phyloP scores from a whole-genome alignment of 2,113 vertebrate species.

The Rutilus rutilus region DNA sequence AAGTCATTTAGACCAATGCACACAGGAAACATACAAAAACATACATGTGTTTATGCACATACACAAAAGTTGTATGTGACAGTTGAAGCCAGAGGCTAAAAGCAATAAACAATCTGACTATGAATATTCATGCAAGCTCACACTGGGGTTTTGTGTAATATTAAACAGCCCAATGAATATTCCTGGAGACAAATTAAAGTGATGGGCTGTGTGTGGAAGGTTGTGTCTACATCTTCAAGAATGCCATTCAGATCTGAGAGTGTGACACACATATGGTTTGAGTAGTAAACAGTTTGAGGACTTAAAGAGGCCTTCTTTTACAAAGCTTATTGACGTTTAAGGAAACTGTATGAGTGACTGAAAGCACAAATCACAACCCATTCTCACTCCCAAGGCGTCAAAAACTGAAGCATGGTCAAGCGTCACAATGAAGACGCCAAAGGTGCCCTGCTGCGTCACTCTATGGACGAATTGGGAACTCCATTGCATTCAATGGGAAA shows the following conservation, averaged over 20 bases:
- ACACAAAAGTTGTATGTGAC: constrained; percentile 16
- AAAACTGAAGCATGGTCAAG: no score
- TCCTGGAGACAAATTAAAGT: constrained; percentile 31
- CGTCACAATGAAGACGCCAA: no score
- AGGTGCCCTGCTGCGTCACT: no score
- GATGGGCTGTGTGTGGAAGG: not conserved
- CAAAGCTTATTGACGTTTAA: not conserved
- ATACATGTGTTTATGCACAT: not conserved
- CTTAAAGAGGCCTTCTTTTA: not conserved
- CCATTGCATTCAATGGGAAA: no score
- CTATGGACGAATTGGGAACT: no score
- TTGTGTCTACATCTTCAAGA: not conserved
- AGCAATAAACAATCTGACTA: constrained; percentile 28
- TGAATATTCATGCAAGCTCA: constrained; percentile 50
- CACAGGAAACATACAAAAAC: constrained; percentile 1
- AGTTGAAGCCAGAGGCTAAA: constrained; percentile 34
- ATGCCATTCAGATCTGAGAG: not conserved
- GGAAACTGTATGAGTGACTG: not conserved
- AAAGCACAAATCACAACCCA: not conserved
- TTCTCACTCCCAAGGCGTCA: no score
- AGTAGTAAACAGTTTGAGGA: not conserved
- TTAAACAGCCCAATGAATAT: constrained; percentile 45
- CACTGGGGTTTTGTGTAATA: constrained; percentile 35
- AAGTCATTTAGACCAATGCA: not conserved
- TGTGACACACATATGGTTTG: not conserved